Evolutionary conservation across 2,113 vertebrate species (phyloP), one percentile per base, ranked within the genome.

Genomic region (Rhegmatorhina hoffmannsi): DNA sequence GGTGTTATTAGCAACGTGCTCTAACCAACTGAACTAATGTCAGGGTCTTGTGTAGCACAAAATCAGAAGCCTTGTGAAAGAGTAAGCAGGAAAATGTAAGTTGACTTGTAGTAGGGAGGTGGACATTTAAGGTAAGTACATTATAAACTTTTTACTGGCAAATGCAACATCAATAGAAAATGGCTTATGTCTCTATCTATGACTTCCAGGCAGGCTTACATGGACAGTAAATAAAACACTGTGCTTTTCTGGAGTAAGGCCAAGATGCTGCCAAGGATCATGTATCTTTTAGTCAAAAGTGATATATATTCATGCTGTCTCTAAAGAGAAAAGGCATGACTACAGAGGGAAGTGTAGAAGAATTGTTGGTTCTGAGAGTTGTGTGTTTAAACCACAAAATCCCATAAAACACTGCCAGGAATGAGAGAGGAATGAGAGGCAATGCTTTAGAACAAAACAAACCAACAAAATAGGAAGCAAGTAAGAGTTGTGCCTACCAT

Each of bases 401-500:
- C 59, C 43, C 33, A 40, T 28, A 46, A 86, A 94, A 83, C 33
- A 7, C 38, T 81, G 34, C 36, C 72, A 80, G 20, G 36, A 92
- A 74, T 52, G 75, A 34, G 23, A 66, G 23, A 92, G 78, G 58
- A 90, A 83, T 67, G 70, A 77, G 83, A 76, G 15, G 73, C 68
- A 81, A 75, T 52, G 17, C 52, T 94, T 93, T 67, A 81, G 33
- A 84, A 78, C 29, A 78, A 89, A 92, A 80, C n/a, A 87, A 62
- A 69, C 52, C 33, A 89, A 62, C 52, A 66, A 85, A 50, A 70
- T 44, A 69, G 70, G 56, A 62, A 94, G 29, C 56, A 78, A 86
- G 72, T 72, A 75, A 87, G 68, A 79, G n/a, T 95, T 94, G 78
- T 73, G 64, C 81, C 91, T 94, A 72, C 81, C 13, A 84, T 72